Evolutionary conservation across 2,888 invertebrate species (phyloP).

Genomic region (Troides oblongomaculatus): DNA sequence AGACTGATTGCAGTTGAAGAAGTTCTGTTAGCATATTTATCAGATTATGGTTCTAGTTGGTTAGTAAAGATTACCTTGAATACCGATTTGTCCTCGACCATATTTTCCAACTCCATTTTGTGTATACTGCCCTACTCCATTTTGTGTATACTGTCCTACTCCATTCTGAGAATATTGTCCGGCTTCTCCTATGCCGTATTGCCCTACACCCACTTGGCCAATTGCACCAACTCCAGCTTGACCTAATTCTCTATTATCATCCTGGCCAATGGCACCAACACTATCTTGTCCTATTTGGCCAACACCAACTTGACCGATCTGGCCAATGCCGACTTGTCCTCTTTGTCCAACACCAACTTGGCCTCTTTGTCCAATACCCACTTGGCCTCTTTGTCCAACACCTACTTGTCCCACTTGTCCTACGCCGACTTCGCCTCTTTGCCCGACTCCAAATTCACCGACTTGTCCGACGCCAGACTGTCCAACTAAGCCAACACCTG

Average conservation of each 20-base stretch:
- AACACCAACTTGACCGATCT: conserved; percentile 14
- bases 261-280: too few species aligned
- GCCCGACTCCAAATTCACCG: neutral
- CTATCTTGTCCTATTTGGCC: conserved; percentile 22
- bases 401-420: conserved; percentile 19
- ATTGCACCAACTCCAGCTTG: conserved; percentile 9
- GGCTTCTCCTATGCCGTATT: conserved; percentile 11
- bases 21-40: conserved; percentile 15
- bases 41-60: conserved; percentile 14
- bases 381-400: conserved; percentile 28
- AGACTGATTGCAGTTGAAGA: neutral
- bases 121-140: conserved; percentile 25
- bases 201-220: conserved; percentile 15
- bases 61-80: conserved; percentile 32
- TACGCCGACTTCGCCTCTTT: neutral
- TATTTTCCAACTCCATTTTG: conserved; percentile 24
- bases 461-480: neutral
- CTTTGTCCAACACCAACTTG: neutral
- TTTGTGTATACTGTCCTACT: conserved; percentile 23
- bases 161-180: conserved; percentile 16
- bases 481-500: neutral
- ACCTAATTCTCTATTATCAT: neutral
- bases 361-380: conserved; percentile 26
- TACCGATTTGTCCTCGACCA: conserved; percentile 27
- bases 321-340: too few species aligned